Evolutionary conservation across 2,797 vertebrate genomes (phyloP).

Genomic region (Chaunax sp.): DNA sequence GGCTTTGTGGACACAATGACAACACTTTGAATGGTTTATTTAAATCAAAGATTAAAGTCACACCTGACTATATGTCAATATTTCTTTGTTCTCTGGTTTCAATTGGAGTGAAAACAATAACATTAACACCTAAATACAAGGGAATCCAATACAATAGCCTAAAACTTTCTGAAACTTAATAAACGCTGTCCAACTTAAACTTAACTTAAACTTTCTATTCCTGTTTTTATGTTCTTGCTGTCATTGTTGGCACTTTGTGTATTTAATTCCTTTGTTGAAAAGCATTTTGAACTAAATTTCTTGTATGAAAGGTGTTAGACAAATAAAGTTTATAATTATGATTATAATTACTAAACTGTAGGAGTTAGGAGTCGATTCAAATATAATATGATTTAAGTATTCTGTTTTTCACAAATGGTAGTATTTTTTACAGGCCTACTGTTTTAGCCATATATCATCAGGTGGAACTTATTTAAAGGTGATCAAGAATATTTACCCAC

Average conservation of each 20-base stretch:
- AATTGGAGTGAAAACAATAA: not conserved
- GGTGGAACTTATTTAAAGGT: conserved; percentile 13
- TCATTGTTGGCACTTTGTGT: too few species aligned
- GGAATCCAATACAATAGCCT: not conserved
- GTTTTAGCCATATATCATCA: not conserved
- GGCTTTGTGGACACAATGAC: not conserved
- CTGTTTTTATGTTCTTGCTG: too few species aligned
- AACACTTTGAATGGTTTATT: conserved; percentile 42
- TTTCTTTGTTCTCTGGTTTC: conserved; percentile 31
- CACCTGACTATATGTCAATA: conserved; percentile 18
- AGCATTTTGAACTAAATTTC: too few species aligned
- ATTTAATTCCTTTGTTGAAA: too few species aligned
- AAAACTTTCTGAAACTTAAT: too few species aligned
- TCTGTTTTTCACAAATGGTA: not conserved
- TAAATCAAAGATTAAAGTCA: not conserved
- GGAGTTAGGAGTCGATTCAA: too few species aligned
- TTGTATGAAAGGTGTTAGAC: too few species aligned
- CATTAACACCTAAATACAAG: not conserved
- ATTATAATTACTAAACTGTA: too few species aligned
- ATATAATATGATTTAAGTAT: not conserved
- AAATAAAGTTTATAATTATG: too few species aligned
- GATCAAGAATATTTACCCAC: not conserved
- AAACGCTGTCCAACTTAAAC: too few species aligned
- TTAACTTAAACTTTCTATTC: too few species aligned
- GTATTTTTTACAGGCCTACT: not conserved